Conservation (phyloP, 2,113 vertebrate genomes). For the Psittacula cyanocephala region DNA sequence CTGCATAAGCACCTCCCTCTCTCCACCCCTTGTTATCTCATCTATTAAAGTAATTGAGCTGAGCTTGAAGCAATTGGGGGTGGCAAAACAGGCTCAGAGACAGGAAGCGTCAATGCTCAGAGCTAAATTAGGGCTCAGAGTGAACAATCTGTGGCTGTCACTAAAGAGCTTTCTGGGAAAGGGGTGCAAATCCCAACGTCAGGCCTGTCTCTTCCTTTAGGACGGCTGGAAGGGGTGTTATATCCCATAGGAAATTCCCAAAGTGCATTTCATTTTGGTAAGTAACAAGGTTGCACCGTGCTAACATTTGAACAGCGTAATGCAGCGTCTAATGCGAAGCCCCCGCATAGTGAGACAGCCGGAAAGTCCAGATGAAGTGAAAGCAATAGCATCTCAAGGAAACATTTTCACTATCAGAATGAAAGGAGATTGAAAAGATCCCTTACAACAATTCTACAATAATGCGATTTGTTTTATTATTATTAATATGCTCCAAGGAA, state of each 20-base stretch:
- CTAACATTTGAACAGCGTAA: not conserved
- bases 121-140: not conserved
- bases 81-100: not conserved
- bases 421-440: not conserved
- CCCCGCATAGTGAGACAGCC: not conserved
- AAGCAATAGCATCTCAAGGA: not conserved
- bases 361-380: not conserved
- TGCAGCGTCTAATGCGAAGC: not conserved
- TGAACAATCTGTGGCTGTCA: fast-evolving
- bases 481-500: not conserved
- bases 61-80: not conserved
- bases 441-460: not conserved
- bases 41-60: not conserved
- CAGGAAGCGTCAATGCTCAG: not conserved
- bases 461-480: not conserved
- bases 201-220: not conserved
- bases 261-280: not conserved
- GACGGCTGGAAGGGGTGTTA: not conserved
- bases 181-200: not conserved
- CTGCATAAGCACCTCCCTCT: not conserved
- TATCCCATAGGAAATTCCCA: not conserved
- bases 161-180: not conserved
- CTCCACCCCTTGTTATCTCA: not conserved
- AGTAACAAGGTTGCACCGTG: not conserved
- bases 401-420: not conserved